These are phyloP conservation scores for Protobothrops flavoviridis DNA, from an alignment of 2,113 vertebrate genomes.

Conservation along the genomic window DNA sequence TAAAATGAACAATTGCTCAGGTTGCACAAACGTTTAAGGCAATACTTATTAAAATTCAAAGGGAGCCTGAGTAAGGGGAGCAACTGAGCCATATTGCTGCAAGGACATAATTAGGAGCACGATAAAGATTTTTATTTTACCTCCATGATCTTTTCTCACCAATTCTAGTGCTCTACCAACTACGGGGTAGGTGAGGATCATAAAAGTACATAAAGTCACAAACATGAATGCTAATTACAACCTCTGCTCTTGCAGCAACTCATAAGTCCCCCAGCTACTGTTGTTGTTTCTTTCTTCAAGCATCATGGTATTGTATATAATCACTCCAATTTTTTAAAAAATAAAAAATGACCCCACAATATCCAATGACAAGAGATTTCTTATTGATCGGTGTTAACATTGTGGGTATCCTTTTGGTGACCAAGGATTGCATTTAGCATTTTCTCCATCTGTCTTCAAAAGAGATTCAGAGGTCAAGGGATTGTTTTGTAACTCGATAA, in stretches of 20 bases:
- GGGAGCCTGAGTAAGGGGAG: neutral
- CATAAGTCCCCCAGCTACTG: neutral
- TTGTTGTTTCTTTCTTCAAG: neutral
- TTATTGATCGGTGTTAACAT: no score
- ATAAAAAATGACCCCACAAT: neutral
- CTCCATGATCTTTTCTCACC: neutral
- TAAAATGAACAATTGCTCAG: neutral
- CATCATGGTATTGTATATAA: neutral
- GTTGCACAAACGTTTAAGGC: neutral
- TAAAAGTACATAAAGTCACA: neutral
- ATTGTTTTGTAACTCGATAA: neutral
- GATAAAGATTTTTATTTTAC: neutral
- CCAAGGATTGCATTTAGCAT: neutral
- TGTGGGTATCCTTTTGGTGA: no score
- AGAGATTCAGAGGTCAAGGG: neutral
- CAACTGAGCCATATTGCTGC: neutral
- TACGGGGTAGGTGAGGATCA: neutral
- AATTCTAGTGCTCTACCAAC: neutral
- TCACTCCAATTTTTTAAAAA: neutral
- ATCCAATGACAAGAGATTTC: neutral
- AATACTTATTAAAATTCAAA: neutral
- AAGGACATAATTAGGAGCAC: neutral
- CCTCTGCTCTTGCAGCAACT: neutral
- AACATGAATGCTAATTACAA: neutral
- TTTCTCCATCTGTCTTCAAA: conserved; percentile 13